phyloP scores from a whole-genome alignment of 2,797 vertebrate species.

The Cephalopachus bancanus region DNA sequence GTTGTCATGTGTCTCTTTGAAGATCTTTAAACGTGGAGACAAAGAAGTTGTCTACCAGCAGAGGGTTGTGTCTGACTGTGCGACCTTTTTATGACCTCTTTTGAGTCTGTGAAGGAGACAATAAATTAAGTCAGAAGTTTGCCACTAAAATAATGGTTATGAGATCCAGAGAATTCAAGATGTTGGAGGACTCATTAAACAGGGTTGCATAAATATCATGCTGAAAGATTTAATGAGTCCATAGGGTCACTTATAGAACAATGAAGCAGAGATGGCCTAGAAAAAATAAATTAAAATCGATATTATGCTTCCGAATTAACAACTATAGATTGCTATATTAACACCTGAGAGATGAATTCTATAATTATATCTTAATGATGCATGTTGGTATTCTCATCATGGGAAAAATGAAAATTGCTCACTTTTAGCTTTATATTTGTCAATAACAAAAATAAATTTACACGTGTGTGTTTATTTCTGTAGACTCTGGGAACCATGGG shows the following conservation, averaged over 20 bases:
- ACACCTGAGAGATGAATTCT: constrained; percentile 67
- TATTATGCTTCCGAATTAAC: constrained; percentile 74
- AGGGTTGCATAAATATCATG: constrained; percentile 79
- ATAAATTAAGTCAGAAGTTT: constrained; percentile 78
- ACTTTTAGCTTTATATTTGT: constrained; percentile 35
- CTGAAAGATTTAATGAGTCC: constrained; percentile 83
- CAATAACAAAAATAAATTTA: constrained; percentile 11
- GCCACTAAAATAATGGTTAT: constrained; percentile 77
- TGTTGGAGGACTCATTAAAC: constrained; percentile 81
- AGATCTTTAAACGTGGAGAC: constrained; percentile 24
- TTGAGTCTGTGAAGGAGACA: constrained; percentile 61
- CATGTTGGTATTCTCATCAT: constrained; percentile 53
- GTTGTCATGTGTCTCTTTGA: neutral
- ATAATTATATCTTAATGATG: constrained; percentile 73
- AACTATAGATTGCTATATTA: constrained; percentile 75
- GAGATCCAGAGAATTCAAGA: constrained; percentile 78
- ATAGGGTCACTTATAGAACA: constrained; percentile 79
- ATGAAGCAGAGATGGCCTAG: constrained; percentile 75
- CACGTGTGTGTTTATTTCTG: neutral
- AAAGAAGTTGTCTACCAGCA: neutral
- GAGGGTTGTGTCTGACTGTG: neutral
- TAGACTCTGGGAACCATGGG: neutral
- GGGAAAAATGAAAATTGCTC: constrained; percentile 59
- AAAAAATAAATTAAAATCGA: constrained; percentile 84
- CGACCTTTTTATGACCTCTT: constrained; percentile 71